Evolutionary conservation across 2,113 vertebrate genomes (phyloP).

Genomic region (Entosphenus tridentatus): DNA sequence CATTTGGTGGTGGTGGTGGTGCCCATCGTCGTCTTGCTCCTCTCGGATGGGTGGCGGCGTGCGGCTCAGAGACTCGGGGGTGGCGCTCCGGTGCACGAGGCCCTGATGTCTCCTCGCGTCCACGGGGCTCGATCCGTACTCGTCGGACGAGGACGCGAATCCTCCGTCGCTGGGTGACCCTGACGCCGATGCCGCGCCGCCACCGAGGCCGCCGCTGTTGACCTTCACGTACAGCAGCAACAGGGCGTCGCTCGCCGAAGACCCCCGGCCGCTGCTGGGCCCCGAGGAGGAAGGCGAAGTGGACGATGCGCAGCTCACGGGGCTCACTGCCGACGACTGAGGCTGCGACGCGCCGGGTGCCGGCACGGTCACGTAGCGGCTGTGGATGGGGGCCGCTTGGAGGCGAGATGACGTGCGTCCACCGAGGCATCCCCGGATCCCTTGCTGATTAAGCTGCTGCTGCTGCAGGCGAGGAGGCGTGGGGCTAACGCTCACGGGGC

Average conservation of each 20-base stretch:
- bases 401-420: conserved; percentile 22
- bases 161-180: conserved; percentile 71
- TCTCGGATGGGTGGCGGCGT: conserved; percentile 30
- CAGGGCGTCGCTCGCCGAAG: conserved; percentile 29
- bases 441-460: conserved; percentile 37
- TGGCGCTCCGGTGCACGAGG: conserved; percentile 45
- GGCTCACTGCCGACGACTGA: conserved; percentile 39
- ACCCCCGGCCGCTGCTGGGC: conserved; percentile 31
- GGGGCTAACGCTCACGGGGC: conserved; percentile 50
- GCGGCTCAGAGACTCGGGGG: conserved; percentile 54
- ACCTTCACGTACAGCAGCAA: conserved; percentile 32
- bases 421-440: conserved; percentile 14
- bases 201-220: conserved; percentile 43
- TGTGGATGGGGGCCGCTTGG: conserved; percentile 39
- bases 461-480: conserved; percentile 36
- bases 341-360: conserved; percentile 31
- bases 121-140: conserved; percentile 63
- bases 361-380: conserved; percentile 66
- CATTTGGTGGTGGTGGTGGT: not conserved
- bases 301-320: conserved; percentile 31
- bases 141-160: conserved; percentile 62
- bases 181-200: conserved; percentile 27
- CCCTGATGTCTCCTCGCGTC: conserved; percentile 26
- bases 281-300: not conserved
- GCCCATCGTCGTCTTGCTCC: conserved; percentile 20